Base-by-base conservation (phyloP, 2,888 invertebrate species). In the Deroplatys truncata region DNA sequence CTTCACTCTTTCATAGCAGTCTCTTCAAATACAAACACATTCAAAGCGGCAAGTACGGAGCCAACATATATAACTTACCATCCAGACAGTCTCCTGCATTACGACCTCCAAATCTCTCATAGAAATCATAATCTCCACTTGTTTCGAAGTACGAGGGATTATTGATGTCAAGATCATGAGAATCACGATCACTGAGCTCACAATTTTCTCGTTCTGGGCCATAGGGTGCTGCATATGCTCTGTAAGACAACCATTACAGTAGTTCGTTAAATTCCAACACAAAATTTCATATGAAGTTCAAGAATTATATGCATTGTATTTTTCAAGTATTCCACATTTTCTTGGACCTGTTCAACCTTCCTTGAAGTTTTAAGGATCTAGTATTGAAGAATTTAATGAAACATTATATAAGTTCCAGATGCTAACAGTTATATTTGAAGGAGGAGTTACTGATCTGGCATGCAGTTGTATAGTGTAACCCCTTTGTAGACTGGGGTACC, bases 111-210 rank as follows among this genome's bases (percentile, higher is more conserved):
- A 97, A 96, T 91, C 97, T 94, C 93, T 98, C 98, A 92, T 98
- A 97, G 93, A 97, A 98, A 92, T 98, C 97, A 92, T 97, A 98
- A 92, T 96, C 97, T 43, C 97, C 97, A 0, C 96, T 96, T 82
- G 95, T 96, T 92, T 98, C 98, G 92, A 98, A 98, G 93, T 96
- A 96, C 85, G 96, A 95, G 1, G 98, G 97, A 94, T 98, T 98
- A 88, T 97, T 97, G 90, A 97, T 95, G 92, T 98, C 98, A 92
- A 98, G 94, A 92, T 98, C 97, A 89, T 97, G 94, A 0, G 97
- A 96, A 92, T 98, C 98, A 86, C 97, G 95, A 92, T 98, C 98
- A 92, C 98, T 98, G 13, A 98, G 94, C 93, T 98, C 98, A 92
- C 98, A 98, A 93, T 98, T 98, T 92, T 98, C 98, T 82, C 96